A percentile compares a stretch with the other conserved stretches of the same genome.
phyloP scores from a whole-genome alignment of 2,797 vertebrate species.

The Argentina silus region DNA sequence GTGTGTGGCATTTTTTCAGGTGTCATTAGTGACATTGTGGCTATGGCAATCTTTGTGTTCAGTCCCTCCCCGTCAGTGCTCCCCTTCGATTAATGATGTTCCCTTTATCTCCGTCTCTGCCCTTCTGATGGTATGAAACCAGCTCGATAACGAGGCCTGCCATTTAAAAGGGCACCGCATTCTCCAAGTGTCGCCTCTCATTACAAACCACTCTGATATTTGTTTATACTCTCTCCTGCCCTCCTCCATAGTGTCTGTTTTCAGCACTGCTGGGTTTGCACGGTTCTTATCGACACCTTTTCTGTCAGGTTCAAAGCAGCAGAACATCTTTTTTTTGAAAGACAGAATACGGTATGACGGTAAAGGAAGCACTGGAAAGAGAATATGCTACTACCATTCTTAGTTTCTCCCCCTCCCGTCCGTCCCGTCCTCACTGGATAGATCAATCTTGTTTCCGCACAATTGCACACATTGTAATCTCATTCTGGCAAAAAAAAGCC shows the following conservation, averaged over 20 bases:
- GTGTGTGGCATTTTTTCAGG: background rate
- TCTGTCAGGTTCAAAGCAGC: conserved; percentile 5
- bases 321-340: background rate
- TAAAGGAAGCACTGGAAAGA: conserved; percentile 29
- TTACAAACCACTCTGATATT: conserved; percentile 4
- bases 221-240: background rate
- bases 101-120: conserved; percentile 57
- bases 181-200: conserved; percentile 55
- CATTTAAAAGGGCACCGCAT: conserved; percentile 69
- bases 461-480: conserved; percentile 78
- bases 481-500: conserved; percentile 61
- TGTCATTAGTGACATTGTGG: background rate
- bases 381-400: conserved; percentile 15
- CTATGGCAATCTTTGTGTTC: conserved; percentile 21
- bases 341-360: conserved; percentile 18
- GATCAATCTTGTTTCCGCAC: conserved; percentile 74
- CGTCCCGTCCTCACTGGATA: conserved; percentile 31
- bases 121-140: conserved; percentile 49
- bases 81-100: conserved; percentile 51
- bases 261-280: conserved; percentile 30
- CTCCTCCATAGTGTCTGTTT: background rate
- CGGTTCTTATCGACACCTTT: conserved; percentile 32
- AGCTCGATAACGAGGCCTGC: conserved; percentile 61
- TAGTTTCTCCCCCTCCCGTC: background rate
- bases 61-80: conserved; percentile 28